Evolutionary conservation across 2,888 invertebrate species (phyloP), one percentile per base, ranked within the genome.

Genomic region (Aleiodes leptofemur): DNA sequence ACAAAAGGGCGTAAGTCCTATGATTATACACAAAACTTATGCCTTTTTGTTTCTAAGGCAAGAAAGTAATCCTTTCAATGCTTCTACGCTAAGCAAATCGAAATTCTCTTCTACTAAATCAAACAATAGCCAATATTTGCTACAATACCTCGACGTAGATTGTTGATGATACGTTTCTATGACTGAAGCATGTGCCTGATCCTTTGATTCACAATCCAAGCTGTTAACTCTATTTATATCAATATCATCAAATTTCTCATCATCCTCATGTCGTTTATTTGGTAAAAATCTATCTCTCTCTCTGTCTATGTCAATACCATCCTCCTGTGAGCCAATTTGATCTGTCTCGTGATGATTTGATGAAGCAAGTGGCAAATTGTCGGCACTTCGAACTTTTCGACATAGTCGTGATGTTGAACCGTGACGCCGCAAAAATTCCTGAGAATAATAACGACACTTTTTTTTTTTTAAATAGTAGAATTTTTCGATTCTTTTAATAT

Each of bases 321-420:
- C 86, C 14, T 87, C 84, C 16, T 81, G 84, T 0, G 81, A 83
- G 59, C 79, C 80, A 16, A 72, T 64, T 56, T 78, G 77, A 29
- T 81, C 78, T 72, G 75, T 72, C 7, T 66, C 75, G 14, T 85
- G 87, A 48, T 83, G 85, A 79, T 79, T 86, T 56, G 83, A 84
- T 75, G 88, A 91, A 84, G 84, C 91, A 86, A 90, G 89, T 81
- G 90, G 93, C 74, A 94, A 92, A 86, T 94, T 93, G 86, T 94
- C 94, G 78, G 94, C 94, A 89, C 94, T 94, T 85, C 95, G 93
- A 81, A 96, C 95, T 90, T 95, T 96, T 51, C 96, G 93, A 87
- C 95, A 96, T 74, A 95, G 90, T 82, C 93, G 93, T 73, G 95
- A 95, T 84, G 95, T 95, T 14, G 95, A 95, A 38, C 95, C 95